Evolutionary conservation across 1,140 invertebrate genomes (phyloP).

Genomic region (Dinoponera quadriceps): DNA sequence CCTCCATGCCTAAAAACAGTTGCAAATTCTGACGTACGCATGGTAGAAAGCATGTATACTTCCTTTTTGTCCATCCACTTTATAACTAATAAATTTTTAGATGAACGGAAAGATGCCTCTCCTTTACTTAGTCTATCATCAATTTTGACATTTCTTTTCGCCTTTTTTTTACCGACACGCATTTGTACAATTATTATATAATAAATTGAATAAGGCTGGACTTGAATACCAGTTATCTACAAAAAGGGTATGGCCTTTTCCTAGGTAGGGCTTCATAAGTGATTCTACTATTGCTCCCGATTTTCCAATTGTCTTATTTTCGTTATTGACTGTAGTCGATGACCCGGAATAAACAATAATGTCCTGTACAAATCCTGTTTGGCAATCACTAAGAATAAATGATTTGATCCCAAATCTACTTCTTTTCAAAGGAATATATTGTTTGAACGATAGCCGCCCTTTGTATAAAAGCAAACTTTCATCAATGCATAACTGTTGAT

Average conservation of each 20-base stretch:
- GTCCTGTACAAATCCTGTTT: slow-evolving; percentile 74
- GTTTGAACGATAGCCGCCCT: slow-evolving; percentile 79
- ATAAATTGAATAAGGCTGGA: slow-evolving; percentile 73
- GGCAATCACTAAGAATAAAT: slow-evolving; percentile 76
- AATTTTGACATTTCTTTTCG: slow-evolving; percentile 75
- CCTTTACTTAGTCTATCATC: slow-evolving; percentile 68
- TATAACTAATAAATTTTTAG: slow-evolving; percentile 68
- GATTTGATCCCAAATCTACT: slow-evolving; percentile 77
- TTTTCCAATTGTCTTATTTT: slow-evolving; percentile 65
- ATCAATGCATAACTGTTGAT: slow-evolving; percentile 74
- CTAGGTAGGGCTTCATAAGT: slow-evolving; percentile 74
- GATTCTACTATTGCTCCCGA: slow-evolving; percentile 77
- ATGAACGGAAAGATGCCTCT: slow-evolving; percentile 62
- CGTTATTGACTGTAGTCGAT: slow-evolving; percentile 49
- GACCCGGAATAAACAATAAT: slow-evolving; percentile 24
- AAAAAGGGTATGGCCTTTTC: slow-evolving; percentile 77
- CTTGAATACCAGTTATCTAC: slow-evolving; percentile 82
- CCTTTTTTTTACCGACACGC: slow-evolving; percentile 73
- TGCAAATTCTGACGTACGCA: too few species aligned
- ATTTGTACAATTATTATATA: slow-evolving; percentile 75
- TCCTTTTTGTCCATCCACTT: neutral
- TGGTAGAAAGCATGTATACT: too few species aligned
- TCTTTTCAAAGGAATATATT: slow-evolving; percentile 78
- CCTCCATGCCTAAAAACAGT: too few species aligned
- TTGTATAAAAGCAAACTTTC: slow-evolving; percentile 77